Conservation (phyloP, 1,140 invertebrate species). For the Heliconius eleuchia region DNA sequence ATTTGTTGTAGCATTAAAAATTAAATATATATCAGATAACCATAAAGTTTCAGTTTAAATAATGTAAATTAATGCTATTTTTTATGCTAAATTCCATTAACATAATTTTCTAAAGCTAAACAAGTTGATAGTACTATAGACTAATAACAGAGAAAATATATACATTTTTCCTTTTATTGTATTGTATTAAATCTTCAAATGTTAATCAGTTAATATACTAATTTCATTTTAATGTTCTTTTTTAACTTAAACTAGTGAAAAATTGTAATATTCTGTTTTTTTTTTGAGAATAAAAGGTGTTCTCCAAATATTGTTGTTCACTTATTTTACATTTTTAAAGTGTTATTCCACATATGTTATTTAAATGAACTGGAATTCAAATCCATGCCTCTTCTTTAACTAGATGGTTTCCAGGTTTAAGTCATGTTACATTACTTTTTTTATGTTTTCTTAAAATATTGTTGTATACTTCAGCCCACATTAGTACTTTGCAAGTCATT, state of each 20-base stretch:
- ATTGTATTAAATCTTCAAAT: constrained; percentile 39
- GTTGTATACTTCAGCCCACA: constrained; percentile 21
- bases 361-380: too few species aligned
- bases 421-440: too few species aligned
- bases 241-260: constrained; percentile 76
- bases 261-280: constrained; percentile 81
- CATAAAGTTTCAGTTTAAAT: constrained; percentile 71
- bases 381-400: too few species aligned
- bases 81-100: constrained; percentile 48
- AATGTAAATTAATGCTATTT: constrained; percentile 70
- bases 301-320: constrained; percentile 47
- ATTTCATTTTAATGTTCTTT: constrained; percentile 57
- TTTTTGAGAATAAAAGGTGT: constrained; percentile 76
- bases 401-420: too few species aligned
- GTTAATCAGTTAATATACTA: constrained; percentile 57
- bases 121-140: constrained; percentile 26
- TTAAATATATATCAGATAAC: constrained; percentile 73
- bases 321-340: too few species aligned
- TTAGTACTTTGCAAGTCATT: constrained; percentile 55
- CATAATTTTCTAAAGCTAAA: constrained; percentile 31
- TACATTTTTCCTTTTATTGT: constrained; percentile 8
- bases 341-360: too few species aligned
- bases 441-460: constrained; percentile 56
- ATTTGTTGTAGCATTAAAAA: constrained; percentile 75
- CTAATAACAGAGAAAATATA: constrained; percentile 29